phyloP scores from a whole-genome alignment of 2,888 invertebrate species.

The Epirrhoe alternata region DNA sequence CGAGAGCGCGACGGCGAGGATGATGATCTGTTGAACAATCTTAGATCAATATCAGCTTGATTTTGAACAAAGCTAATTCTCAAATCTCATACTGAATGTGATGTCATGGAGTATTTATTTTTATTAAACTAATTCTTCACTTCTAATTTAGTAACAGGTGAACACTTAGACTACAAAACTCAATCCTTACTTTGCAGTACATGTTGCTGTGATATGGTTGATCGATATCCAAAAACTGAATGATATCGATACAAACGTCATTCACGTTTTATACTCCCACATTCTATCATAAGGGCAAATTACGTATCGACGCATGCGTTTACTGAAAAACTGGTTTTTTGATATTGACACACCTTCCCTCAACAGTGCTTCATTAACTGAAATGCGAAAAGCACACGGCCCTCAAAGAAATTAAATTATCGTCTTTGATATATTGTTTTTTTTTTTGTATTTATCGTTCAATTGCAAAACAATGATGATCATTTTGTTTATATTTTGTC shows the following conservation, averaged over 20 bases:
- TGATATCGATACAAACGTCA: constrained; percentile 53
- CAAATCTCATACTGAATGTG: not conserved
- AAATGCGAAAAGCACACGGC: too few species aligned
- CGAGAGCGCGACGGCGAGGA: constrained; percentile 47
- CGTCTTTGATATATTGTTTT: too few species aligned
- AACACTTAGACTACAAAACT: not conserved
- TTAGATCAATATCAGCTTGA: not conserved
- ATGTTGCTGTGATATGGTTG: constrained; percentile 54
- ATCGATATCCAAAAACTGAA: constrained; percentile 49
- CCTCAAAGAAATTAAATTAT: too few species aligned
- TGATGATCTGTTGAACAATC: constrained; percentile 39
- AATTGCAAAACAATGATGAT: too few species aligned
- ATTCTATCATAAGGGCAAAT: constrained; percentile 28
- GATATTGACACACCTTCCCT: too few species aligned
- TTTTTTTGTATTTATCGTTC: too few species aligned
- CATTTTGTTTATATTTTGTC: too few species aligned
- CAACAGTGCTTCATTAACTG: too few species aligned
- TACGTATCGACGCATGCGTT: constrained; percentile 40
- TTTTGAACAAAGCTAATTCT: not conserved
- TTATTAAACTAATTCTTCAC: not conserved
- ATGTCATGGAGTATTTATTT: not conserved
- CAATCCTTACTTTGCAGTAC: constrained; percentile 59
- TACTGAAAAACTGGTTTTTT: constrained; percentile 10
- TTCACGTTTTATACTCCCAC: constrained; percentile 63
- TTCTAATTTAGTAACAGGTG: not conserved